Conservation (phyloP, 2,888 invertebrate species). For the Ophonus ardosiacus region DNA sequence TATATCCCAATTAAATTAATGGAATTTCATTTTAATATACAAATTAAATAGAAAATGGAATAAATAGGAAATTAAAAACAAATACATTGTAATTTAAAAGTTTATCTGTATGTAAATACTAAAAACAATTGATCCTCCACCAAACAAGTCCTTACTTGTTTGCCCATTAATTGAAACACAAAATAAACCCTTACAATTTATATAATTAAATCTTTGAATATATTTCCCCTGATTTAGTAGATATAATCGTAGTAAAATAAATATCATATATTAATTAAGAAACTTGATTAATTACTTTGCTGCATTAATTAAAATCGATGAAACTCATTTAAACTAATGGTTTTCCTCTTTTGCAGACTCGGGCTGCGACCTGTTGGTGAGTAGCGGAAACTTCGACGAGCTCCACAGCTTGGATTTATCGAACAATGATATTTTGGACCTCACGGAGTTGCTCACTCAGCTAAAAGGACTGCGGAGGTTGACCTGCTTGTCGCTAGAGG, state of each 20-base stretch:
- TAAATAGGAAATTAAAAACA: constrained; percentile 24
- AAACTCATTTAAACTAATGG: constrained; percentile 44
- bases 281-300: constrained; percentile 44
- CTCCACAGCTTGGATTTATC: constrained; percentile 76
- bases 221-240: constrained; percentile 10
- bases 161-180: constrained; percentile 18
- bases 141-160: constrained; percentile 7
- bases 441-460: constrained; percentile 74
- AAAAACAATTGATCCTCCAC: constrained; percentile 25
- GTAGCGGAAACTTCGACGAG: constrained; percentile 66
- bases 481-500: constrained; percentile 76
- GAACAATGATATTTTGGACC: constrained; percentile 79
- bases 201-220: constrained; percentile 4
- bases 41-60: constrained; percentile 43
- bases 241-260: constrained; percentile 31
- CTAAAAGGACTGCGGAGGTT: constrained; percentile 74
- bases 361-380: constrained; percentile 70
- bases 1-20: constrained; percentile 42
- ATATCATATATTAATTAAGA: constrained; percentile 47
- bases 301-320: constrained; percentile 49
- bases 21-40: constrained; percentile 36
- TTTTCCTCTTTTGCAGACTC: constrained; percentile 64
- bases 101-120: constrained; percentile 33
- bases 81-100: constrained; percentile 36
- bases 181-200: constrained; percentile 36